Evolutionary conservation across 2,797 vertebrate genomes (phyloP), one percentile per base, ranked within the genome.

Genomic region (Takifugu ocellatus): DNA sequence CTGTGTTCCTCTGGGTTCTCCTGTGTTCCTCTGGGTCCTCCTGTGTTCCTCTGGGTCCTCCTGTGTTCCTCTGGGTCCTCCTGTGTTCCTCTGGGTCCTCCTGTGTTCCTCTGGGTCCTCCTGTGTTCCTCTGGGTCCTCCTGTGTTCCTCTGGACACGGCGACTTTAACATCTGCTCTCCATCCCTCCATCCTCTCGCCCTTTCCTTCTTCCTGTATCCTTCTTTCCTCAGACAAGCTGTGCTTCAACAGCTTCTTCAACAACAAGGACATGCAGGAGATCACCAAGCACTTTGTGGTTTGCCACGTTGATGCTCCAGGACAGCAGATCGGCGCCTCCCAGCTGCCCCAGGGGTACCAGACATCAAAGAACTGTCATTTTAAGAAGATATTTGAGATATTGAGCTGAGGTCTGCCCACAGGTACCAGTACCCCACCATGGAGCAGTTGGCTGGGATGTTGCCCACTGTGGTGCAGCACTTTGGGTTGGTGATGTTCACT

Each of bases 381-480:
- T 21, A 17, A 2, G 2, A 21, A 17, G 17, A n/a, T 46, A 6
- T 7, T n/a, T 21, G 16, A 46, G 44, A 21, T 46, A 7, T 21
- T n/a, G 3, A 46, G 6, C 16, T 46, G n/a, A 9, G 9, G 43
- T 43, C 25, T 65, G 25, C 74, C 42, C 12, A 2, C 82, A 98
- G 97, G 77, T 98, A 97, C 87, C 95, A 97, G 90, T 99, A 95
- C 59, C 97, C 96, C 3, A 96, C 95, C 48, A 98, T 98, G 97
- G 96, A 99, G 80, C 94, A 98, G 84, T 69, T 99, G 84, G 94
- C 97, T 0, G 92, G 92, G 63, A 99, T 98, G 97, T 82, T 99
- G 50, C 94, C 96, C 71, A 96, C 94, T 0, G 95, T 98, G 66
- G 92, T 97, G 51, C 94, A 98, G 85, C 96, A 98, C 74, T 99